phyloP scores from a whole-genome alignment of 2,797 vertebrate species.

The Aulostomus chinensis region DNA sequence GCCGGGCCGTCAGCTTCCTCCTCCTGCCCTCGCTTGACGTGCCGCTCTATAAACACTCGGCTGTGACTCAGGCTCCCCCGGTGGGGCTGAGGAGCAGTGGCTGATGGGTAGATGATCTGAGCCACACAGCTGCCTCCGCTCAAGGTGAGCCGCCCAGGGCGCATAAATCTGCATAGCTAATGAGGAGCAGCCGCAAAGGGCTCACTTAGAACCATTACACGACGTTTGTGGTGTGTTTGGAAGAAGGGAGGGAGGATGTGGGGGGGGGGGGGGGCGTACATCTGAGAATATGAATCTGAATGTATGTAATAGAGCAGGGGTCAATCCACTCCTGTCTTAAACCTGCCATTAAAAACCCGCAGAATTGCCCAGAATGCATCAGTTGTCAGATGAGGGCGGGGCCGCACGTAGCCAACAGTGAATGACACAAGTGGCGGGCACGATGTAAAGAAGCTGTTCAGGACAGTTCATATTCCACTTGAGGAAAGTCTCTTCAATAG shows the following conservation, averaged over 20 bases:
- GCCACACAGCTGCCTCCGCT: slow-evolving; percentile 66
- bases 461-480: no score
- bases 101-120: slow-evolving; percentile 70
- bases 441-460: no score
- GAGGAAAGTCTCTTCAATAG: slow-evolving; percentile 19
- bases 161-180: slow-evolving; percentile 77
- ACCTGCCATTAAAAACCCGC: no score
- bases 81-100: slow-evolving; percentile 42
- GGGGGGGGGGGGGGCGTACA: not conserved
- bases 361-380: no score
- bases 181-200: slow-evolving; percentile 53
- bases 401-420: no score
- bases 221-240: slow-evolving; percentile 40
- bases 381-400: no score
- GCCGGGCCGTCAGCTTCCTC: slow-evolving; percentile 10
- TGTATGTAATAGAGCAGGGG: slow-evolving; percentile 1
- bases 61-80: slow-evolving; percentile 63
- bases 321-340: not conserved
- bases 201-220: slow-evolving; percentile 68
- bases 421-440: no score
- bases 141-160: slow-evolving; percentile 67
- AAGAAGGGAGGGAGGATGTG: not conserved
- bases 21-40: slow-evolving; percentile 56
- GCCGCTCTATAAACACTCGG: slow-evolving; percentile 52
- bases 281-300: no score